These are phyloP conservation scores for Coremacera marginata DNA, from an alignment of 2,888 invertebrate genomes.

Conservation along the genomic window DNA sequence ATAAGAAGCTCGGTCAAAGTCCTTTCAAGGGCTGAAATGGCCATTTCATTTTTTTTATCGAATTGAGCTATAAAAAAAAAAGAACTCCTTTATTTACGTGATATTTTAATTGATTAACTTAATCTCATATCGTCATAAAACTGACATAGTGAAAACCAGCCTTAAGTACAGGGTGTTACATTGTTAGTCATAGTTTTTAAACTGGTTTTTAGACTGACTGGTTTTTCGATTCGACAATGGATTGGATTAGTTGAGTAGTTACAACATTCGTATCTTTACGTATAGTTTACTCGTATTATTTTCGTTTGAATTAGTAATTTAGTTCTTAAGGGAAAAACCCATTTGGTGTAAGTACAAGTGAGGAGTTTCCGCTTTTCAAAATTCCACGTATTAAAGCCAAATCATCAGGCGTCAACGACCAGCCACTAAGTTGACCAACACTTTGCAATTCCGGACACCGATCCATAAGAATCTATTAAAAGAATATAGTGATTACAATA, in stretches of 20 bases:
- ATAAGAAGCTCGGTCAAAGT: too few species aligned
- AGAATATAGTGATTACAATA: conserved; percentile 27
- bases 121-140: too few species aligned
- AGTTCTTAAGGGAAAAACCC: conserved; percentile 69
- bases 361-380: conserved; percentile 76
- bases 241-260: not conserved
- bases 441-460: conserved; percentile 76
- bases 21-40: too few species aligned
- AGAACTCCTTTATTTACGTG: too few species aligned
- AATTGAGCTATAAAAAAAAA: too few species aligned
- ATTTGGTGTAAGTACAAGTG: conserved; percentile 75
- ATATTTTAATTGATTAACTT: too few species aligned
- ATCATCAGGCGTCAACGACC: conserved; percentile 77
- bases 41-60: too few species aligned
- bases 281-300: not conserved
- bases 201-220: too few species aligned
- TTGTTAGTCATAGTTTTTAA: not conserved
- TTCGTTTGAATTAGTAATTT: not conserved
- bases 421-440: conserved; percentile 77
- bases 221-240: not conserved
- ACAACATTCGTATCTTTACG: not conserved
- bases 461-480: conserved; percentile 73
- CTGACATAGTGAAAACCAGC: too few species aligned
- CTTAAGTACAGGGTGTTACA: too few species aligned
- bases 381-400: conserved; percentile 76